Evolutionary conservation across 64 coral and sea anemone genomes (phyloP), one percentile per base, ranked within the genome.

Genomic region (Montipora foliosa): DNA sequence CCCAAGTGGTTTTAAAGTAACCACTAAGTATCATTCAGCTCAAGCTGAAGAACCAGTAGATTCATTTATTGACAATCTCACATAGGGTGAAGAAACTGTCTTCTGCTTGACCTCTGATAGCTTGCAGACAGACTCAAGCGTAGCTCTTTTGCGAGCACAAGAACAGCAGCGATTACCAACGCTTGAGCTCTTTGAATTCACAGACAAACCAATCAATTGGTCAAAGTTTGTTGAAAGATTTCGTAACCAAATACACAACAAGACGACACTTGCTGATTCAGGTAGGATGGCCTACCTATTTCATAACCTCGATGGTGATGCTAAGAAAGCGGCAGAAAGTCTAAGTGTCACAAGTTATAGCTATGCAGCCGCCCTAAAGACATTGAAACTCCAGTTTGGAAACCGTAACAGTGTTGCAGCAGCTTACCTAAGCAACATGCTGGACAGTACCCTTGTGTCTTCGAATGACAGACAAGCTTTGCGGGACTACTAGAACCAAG

Each of bases 221-320:
- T 22, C 55, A 0, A 44, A 61, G 17, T 84, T 69, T 46, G 66
- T 66, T 44, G 64, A 61, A 3, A 68, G 46, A 87, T 67, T 70
- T 73, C 83, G 68, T 87, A 37, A 67, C 17, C 83, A 69, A 21
- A 51, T 87, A 2, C 83, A 87, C 11, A 87, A 69, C 48, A 87
- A 87, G 68, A 87, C 83, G 29, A 87, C 83, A 16, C 83, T 87
- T 6, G 69, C 83, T n/a, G 83, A 87, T 6, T 87, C 83, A 47
- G 83, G 70, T 70, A 4, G 83, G 16, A 87, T 87, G 48, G 14
- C 83, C 8, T 70, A 87, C 47, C 20, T 70, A 0, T 87, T 69
- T 10, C 83, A 70, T 52, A 87, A 87, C 17, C 19, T 87, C 3
- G 22, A 46, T 6, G 62, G 83, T 44, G 61, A 70, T 0, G 59